A percentile compares a stretch with the other conserved stretches of the same genome.
Conservation (phyloP, 2,888 invertebrate genomes). For the Ormyrus thymus region DNA sequence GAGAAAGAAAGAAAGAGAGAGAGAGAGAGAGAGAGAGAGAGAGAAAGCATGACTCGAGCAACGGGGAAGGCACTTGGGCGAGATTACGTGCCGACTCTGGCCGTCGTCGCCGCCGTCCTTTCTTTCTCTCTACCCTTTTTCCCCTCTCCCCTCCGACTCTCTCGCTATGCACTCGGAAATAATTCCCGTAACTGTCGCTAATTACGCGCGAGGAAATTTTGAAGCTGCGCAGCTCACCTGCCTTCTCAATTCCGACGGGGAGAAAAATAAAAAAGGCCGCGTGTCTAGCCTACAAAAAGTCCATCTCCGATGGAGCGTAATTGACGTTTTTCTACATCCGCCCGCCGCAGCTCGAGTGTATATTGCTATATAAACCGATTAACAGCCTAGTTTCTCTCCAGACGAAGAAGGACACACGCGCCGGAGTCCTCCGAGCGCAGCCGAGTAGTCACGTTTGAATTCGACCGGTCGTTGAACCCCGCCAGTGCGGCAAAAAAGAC, state of each 20-base stretch:
- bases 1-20: conserved; percentile 5
- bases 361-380: conserved; percentile 26
- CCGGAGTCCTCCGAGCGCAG: background rate
- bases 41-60: conserved; percentile 70
- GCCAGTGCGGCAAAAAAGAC: conserved; percentile 8
- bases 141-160: conserved; percentile 16
- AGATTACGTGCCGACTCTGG: conserved; percentile 73
- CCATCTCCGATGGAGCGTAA: conserved; percentile 10
- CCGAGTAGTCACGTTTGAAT: conserved; percentile 52
- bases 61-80: conserved; percentile 74
- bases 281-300: background rate
- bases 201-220: conserved; percentile 22
- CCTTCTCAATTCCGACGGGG: too few species aligned
- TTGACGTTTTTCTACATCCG: conserved; percentile 15
- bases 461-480: conserved; percentile 55
- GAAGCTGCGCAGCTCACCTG: background rate
- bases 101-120: conserved; percentile 59
- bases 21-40: conserved; percentile 5
- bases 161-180: conserved; percentile 14
- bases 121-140: conserved; percentile 13
- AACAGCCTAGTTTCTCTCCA: background rate
- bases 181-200: conserved; percentile 39
- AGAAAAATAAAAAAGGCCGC: background rate
- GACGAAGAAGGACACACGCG: conserved; percentile 13
- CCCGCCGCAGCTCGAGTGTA: too few species aligned